Conservation (phyloP, 2,888 invertebrate genomes). For the Agriopis leucophaearia region DNA sequence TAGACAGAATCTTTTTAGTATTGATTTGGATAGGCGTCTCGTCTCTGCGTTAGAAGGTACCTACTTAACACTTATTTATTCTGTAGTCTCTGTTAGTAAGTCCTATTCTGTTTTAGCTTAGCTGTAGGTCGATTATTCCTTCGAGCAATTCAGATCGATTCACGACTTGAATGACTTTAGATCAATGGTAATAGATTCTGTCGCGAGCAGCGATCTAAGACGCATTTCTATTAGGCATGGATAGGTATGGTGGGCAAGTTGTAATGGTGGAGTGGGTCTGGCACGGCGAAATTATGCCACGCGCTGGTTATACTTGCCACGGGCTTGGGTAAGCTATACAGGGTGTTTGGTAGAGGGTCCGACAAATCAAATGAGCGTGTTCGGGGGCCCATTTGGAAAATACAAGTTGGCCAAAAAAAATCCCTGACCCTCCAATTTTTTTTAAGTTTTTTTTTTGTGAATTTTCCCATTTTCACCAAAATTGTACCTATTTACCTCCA, state of each 20-base stretch:
- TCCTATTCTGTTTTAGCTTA: conserved; percentile 2
- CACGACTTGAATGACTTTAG: conserved; percentile 42
- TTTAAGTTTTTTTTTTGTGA: too few species aligned
- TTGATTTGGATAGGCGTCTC: conserved; percentile 21
- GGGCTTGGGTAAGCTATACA: too few species aligned
- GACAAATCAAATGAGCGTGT: too few species aligned
- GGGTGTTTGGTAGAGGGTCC: too few species aligned
- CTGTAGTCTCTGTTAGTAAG: not conserved
- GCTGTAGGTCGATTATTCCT: conserved; percentile 33
- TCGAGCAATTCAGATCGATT: conserved; percentile 33
- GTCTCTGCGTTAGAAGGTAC: not conserved
- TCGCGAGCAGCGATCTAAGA: not conserved
- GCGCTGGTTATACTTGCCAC: too few species aligned
- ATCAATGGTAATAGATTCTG: not conserved
- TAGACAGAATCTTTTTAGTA: conserved; percentile 34
- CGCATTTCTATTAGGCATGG: not conserved
- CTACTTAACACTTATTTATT: not conserved
- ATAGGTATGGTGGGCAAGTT: not conserved
- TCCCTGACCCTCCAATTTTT: too few species aligned
- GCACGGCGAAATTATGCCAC: too few species aligned
- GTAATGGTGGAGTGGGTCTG: not conserved
- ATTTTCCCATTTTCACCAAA: too few species aligned
- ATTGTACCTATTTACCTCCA: too few species aligned
- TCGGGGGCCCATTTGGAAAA: too few species aligned
- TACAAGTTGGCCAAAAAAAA: too few species aligned